A percentile compares a stretch with the other conserved stretches of the same genome.
These are phyloP conservation scores for Idaea dimidiata DNA, from an alignment of 2,888 invertebrate species.

Conservation along the genomic window DNA sequence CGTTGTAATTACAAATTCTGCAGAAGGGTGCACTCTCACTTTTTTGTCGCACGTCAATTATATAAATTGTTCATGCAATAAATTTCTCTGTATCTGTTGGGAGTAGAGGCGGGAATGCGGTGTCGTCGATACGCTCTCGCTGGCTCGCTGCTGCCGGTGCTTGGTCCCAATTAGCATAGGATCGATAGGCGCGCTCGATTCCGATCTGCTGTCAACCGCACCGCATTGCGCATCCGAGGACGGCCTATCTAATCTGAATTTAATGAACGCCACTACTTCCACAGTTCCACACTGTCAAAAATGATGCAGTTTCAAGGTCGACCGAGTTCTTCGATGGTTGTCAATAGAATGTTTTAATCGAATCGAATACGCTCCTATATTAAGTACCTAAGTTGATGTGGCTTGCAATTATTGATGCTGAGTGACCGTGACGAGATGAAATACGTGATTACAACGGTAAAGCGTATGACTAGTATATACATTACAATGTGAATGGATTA, in stretches of 20 bases:
- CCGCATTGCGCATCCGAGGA: conserved; percentile 66
- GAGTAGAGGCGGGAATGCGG: conserved; percentile 64
- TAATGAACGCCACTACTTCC: conserved; percentile 68
- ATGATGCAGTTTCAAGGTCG: conserved; percentile 17
- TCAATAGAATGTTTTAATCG: conserved; percentile 14
- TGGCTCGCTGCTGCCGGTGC: conserved; percentile 48
- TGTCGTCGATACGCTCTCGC: conserved; percentile 59
- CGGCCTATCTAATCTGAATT: conserved; percentile 70
- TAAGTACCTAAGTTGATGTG: conserved; percentile 17
- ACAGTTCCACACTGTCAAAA: conserved; percentile 50
- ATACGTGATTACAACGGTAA: conserved; percentile 20
- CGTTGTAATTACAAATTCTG: conserved; percentile 70
- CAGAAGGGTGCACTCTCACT: conserved; percentile 70
- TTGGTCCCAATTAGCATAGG: conserved; percentile 77
- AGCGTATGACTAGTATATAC: conserved; percentile 26
- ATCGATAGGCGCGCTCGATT: conserved; percentile 75
- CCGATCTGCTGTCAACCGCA: conserved; percentile 69
- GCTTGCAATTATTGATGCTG: conserved; percentile 28
- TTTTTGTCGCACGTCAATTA: conserved; percentile 79
- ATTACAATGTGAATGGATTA: conserved; percentile 34
- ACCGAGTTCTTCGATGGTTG: conserved; percentile 1
- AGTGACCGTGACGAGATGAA: conserved; percentile 28
- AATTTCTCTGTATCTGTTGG: conserved; percentile 76
- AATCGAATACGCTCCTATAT: conserved; percentile 18
- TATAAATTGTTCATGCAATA: conserved; percentile 79